Evolutionary conservation across 2,797 vertebrate genomes (phyloP), one percentile per base, ranked within the genome.

Genomic region (Propithecus deckenii): DNA sequence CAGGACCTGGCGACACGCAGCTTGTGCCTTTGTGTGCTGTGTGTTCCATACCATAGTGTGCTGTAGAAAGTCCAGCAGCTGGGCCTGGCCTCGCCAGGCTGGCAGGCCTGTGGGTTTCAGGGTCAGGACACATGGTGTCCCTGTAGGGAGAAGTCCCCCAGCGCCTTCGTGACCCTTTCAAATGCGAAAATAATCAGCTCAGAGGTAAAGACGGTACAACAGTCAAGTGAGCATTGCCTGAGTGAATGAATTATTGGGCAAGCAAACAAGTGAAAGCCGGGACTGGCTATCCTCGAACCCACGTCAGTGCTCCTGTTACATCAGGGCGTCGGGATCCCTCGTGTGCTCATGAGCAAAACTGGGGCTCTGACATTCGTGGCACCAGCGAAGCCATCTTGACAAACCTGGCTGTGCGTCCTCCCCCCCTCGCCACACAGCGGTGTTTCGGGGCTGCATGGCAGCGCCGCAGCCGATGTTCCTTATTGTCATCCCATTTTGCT

Each of bases 381-480:
- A 17, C 17, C 22, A 0, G 46, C 5, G 1, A 43, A 35, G 65
- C 55, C 8, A 0, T 32, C 61, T 22, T 32, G 0, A 0, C 25
- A 25, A 8, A 10, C 41, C 65, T 23, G 3, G 9, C 12, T 6
- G 46, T 20, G 1, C 3, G 0, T 9, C 65, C 50, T 23, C 1
- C 5, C 30, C 0, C 2, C 4, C 25, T 35, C 1, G 61, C 79
- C 69, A 0, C 1, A 0, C 18, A 0, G 12, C 0, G 0, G 13
- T 2, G 28, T 89, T 5, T 2, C 0, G 5, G 48, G 48, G 4
- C 52, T 4, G 0, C 48, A 7, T 18, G 1, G 50, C 38, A 9
- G 13, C 20, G 0, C 32, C 0, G 1, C 2, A 8, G 5, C 32
- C 4, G 7, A 6, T 28, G 5, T 61, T 28, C 55, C 15, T 8